Percentiles rank a stretch among this genome's conserved stretches.
Evolutionary conservation across 2,113 vertebrate species (phyloP).

Genomic region (Sclerurus mexicanus): DNA sequence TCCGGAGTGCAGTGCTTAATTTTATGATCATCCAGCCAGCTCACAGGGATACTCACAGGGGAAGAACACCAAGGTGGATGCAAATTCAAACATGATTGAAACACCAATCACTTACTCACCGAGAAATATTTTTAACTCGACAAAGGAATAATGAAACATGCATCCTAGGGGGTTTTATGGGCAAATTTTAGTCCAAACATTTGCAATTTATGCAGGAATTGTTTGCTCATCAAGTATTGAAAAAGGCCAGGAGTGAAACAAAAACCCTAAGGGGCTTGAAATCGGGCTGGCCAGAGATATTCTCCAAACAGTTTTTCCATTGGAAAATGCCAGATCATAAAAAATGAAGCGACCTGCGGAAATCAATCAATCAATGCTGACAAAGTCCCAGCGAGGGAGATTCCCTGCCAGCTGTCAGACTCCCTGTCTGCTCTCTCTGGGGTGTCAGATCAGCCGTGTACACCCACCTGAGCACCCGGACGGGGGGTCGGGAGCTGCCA

Average conservation of each 20-base stretch:
- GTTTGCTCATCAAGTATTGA: not conserved
- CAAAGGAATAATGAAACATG: not conserved
- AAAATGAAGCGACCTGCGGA: not conserved
- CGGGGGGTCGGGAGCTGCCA: not conserved
- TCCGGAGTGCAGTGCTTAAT: not conserved
- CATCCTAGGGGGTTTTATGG: not conserved
- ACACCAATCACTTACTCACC: not conserved
- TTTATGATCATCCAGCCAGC: not conserved
- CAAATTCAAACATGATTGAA: not conserved
- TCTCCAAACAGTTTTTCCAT: not conserved
- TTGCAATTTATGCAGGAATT: not conserved
- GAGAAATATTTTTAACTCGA: not conserved
- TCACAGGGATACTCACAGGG: not conserved
- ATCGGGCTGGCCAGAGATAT: not conserved
- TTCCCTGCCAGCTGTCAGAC: not conserved
- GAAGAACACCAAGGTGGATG: constrained; percentile 12
- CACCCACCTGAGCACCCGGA: rapidly evolving
- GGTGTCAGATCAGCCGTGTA: not conserved
- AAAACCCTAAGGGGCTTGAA: not conserved
- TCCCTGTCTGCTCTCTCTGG: rapidly evolving
- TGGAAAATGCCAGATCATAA: not conserved
- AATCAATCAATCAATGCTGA: not conserved
- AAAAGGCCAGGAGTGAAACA: not conserved
- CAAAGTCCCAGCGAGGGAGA: not conserved
- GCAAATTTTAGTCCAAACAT: not conserved